A percentile compares a stretch with the other conserved stretches of the same genome.
These are phyloP conservation scores for Drosophila repleta DNA, from an alignment of 1,140 invertebrate species.

Conservation along the genomic window DNA sequence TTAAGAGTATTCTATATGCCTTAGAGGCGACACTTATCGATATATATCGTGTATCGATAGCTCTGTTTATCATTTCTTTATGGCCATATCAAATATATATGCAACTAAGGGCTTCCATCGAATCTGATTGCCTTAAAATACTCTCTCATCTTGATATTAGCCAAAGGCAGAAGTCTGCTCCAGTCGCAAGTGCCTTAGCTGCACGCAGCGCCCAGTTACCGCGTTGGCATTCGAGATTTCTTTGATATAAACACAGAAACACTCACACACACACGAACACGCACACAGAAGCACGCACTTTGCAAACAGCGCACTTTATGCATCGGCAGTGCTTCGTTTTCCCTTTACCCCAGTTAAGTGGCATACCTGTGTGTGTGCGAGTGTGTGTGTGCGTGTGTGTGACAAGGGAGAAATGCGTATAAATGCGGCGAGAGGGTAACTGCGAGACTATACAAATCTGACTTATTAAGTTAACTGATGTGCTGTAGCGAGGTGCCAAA, in stretches of 20 bases:
- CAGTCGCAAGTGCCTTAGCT: neutral
- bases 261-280: neutral
- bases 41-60: too few species aligned
- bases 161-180: neutral
- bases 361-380: neutral
- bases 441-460: neutral
- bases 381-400: neutral
- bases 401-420: neutral
- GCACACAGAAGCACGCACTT: neutral
- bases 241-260: neutral
- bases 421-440: neutral
- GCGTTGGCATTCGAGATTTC: neutral
- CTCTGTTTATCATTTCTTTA: too few species aligned
- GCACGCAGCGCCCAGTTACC: neutral
- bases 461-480: too few species aligned
- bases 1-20: too few species aligned
- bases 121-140: too few species aligned
- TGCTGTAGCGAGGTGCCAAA: too few species aligned
- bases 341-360: neutral
- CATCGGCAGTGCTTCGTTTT: neutral
- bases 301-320: neutral
- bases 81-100: too few species aligned
- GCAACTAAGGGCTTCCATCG: too few species aligned
- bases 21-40: too few species aligned
- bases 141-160: too few species aligned